These are phyloP conservation scores for Pelobates cultripes DNA, from an alignment of 2,797 vertebrate species.

Conservation along the genomic window DNA sequence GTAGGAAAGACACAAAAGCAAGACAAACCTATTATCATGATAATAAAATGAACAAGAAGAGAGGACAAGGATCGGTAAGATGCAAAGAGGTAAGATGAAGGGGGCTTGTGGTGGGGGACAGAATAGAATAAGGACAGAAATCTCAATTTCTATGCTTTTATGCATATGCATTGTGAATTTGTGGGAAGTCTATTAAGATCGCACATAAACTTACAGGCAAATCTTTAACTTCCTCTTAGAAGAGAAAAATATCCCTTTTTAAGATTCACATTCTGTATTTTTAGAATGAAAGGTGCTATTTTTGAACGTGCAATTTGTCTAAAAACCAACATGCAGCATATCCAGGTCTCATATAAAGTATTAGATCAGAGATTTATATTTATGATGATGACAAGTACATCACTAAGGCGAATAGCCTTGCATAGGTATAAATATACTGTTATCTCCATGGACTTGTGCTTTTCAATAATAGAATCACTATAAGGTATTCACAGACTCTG, in stretches of 20 bases:
- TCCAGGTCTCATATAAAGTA: slow-evolving; percentile 20
- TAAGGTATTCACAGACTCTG: slow-evolving; percentile 4
- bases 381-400: slow-evolving; percentile 40
- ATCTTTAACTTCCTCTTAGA: slow-evolving; percentile 22
- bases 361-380: slow-evolving; percentile 37
- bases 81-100: too few species aligned
- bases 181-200: not conserved
- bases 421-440: slow-evolving; percentile 34
- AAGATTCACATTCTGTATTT: slow-evolving; percentile 27
- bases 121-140: too few species aligned
- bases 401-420: slow-evolving; percentile 16
- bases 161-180: too few species aligned
- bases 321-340: slow-evolving; percentile 38
- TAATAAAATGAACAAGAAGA: too few species aligned
- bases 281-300: slow-evolving; percentile 43
- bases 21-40: too few species aligned
- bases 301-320: slow-evolving; percentile 32
- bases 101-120: too few species aligned
- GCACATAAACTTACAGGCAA: slow-evolving; percentile 5
- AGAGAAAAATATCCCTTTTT: slow-evolving; percentile 44
- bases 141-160: too few species aligned
- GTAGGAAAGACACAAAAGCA: too few species aligned
- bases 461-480: slow-evolving; percentile 39
- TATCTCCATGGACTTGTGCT: slow-evolving; percentile 34
- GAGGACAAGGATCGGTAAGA: too few species aligned